phyloP scores from a whole-genome alignment of 2,888 invertebrate species.

The Caenorhabditis afra region DNA sequence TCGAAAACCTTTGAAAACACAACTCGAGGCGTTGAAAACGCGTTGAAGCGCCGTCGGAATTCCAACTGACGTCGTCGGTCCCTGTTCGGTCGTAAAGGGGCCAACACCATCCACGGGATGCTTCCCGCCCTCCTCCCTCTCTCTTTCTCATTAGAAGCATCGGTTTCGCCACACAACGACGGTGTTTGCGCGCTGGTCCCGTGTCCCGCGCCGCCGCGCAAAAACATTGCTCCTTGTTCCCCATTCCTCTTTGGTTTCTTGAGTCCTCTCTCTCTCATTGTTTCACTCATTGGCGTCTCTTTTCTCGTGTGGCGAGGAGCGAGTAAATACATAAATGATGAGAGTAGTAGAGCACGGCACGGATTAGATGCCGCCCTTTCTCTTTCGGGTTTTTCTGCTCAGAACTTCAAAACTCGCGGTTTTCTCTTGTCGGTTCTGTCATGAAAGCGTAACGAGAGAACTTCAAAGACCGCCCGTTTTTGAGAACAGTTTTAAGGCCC shows the following conservation, averaged over 20 bases:
- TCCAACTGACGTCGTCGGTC: too few species aligned
- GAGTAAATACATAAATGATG: slow-evolving; percentile 59
- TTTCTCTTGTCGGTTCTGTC: too few species aligned
- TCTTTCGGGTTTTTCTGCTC: neutral
- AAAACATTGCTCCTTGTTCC: slow-evolving; percentile 4
- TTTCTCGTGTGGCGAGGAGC: slow-evolving; percentile 11
- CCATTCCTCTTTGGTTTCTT: slow-evolving; percentile 29
- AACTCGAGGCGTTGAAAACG: neutral
- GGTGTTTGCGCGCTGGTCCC: slow-evolving; percentile 23
- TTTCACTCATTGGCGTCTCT: slow-evolving; percentile 22
- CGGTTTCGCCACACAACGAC: slow-evolving; percentile 1
- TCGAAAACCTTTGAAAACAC: too few species aligned
- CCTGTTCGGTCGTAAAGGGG: slow-evolving; percentile 34
- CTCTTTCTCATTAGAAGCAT: slow-evolving; percentile 51
- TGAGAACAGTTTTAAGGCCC: too few species aligned
- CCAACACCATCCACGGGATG: slow-evolving; percentile 14
- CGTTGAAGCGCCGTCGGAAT: neutral
- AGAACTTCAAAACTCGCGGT: too few species aligned
- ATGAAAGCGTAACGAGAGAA: too few species aligned
- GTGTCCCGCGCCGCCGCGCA: slow-evolving; percentile 2
- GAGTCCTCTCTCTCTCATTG: neutral
- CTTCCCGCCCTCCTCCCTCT: too few species aligned
- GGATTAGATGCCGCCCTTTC: slow-evolving; percentile 37
- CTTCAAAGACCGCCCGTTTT: too few species aligned
- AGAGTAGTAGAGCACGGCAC: too few species aligned